These are phyloP conservation scores for Hetaerina americana DNA, from an alignment of 1,140 invertebrate genomes.

Conservation along the genomic window DNA sequence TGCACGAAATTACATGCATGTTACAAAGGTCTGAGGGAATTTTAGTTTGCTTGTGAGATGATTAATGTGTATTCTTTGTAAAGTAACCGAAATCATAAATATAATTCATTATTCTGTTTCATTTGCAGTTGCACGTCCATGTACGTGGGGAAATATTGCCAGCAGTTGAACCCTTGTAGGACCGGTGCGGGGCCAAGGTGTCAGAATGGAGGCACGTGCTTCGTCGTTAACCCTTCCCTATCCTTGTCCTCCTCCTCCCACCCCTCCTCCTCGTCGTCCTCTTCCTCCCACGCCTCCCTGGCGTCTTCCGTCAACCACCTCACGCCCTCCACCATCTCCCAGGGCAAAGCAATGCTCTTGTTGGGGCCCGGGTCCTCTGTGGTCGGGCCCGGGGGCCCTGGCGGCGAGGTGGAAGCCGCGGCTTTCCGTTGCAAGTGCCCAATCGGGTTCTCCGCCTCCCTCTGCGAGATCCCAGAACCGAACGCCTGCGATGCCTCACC, in stretches of 20 bases:
- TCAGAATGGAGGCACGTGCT: slow-evolving; percentile 86
- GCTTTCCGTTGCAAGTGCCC: slow-evolving; percentile 77
- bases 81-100: not conserved
- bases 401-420: slow-evolving; percentile 38
- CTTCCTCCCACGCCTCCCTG: not conserved
- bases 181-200: slow-evolving; percentile 64
- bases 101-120: slow-evolving; percentile 63
- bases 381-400: not conserved
- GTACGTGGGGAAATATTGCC: slow-evolving; percentile 88
- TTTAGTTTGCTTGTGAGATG: no score
- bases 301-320: not conserved
- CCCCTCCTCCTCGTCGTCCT: not conserved
- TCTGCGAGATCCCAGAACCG: slow-evolving; percentile 81
- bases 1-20: no score
- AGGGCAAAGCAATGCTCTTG: not conserved
- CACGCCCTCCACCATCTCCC: not conserved
- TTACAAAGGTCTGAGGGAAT: no score
- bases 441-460: slow-evolving; percentile 77
- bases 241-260: not conserved
- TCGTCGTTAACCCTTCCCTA: slow-evolving; percentile 38
- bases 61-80: no score
- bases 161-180: slow-evolving; percentile 82
- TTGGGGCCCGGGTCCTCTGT: slow-evolving; percentile 40
- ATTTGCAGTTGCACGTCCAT: slow-evolving; percentile 81
- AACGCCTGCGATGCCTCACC: slow-evolving; percentile 83